A percentile compares a stretch with the other conserved stretches of the same genome.
phyloP scores from a whole-genome alignment of 2,888 invertebrate genomes.

The Argynnis bischoffii region DNA sequence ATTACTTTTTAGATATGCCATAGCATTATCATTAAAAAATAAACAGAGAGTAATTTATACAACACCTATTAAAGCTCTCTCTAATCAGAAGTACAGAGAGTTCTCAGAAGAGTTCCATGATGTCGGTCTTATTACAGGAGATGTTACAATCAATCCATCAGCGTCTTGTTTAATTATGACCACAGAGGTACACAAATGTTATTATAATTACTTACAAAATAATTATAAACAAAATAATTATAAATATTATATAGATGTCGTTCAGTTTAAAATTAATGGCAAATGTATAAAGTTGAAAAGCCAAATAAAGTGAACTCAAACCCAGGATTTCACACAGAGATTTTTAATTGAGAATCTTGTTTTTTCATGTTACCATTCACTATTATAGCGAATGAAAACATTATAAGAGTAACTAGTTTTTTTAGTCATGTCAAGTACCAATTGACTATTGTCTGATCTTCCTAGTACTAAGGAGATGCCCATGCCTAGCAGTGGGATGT shows the following conservation, averaged over 20 bases:
- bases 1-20: conserved; percentile 87
- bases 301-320: too few species aligned
- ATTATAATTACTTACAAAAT: background rate
- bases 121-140: conserved; percentile 98
- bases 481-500: too few species aligned
- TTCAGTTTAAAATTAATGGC: background rate
- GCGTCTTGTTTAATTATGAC: conserved; percentile 99
- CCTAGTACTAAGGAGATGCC: too few species aligned
- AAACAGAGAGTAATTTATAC: conserved; percentile 99
- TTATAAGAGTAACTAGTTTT: too few species aligned
- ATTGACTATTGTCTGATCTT: too few species aligned
- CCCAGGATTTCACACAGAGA: too few species aligned
- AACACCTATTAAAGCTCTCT: conserved; percentile 99
- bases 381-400: too few species aligned
- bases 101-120: conserved; percentile 98
- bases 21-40: conserved; percentile 95
- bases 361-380: too few species aligned
- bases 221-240: background rate
- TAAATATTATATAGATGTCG: too few species aligned
- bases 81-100: conserved; percentile 99
- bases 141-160: conserved; percentile 99
- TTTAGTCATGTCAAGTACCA: too few species aligned
- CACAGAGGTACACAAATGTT: conserved; percentile 89
- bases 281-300: too few species aligned
- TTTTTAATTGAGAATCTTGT: too few species aligned